These are phyloP conservation scores for Drosophila pectinifera DNA, from an alignment of 1,140 invertebrate species.

Conservation along the genomic window DNA sequence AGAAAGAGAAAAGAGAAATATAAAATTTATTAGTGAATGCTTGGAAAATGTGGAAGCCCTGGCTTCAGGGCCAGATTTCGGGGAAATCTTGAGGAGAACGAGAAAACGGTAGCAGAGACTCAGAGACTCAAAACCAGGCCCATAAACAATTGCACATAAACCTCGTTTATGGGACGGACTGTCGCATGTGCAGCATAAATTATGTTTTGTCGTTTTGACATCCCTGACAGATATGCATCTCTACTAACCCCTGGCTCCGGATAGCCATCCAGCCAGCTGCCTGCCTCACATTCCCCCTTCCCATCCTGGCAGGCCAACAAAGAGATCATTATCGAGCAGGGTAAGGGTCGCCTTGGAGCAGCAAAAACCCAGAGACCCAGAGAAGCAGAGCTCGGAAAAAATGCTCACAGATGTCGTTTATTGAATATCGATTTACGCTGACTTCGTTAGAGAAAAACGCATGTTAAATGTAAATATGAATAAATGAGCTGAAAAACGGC, in stretches of 20 bases:
- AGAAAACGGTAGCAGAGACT: conserved; percentile 45
- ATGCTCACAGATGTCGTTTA: conserved; percentile 84
- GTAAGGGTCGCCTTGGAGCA: conserved; percentile 48
- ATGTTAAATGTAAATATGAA: conserved; percentile 84
- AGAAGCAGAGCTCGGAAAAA: conserved; percentile 43
- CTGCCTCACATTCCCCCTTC: conserved; percentile 21
- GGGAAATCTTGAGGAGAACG: conserved; percentile 19
- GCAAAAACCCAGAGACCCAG: conserved; percentile 16
- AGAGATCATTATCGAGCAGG: conserved; percentile 76
- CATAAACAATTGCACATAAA: conserved; percentile 61
- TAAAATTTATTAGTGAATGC: conserved; percentile 52
- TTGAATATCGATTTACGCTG: conserved; percentile 83
- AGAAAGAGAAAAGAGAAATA: conserved; percentile 47
- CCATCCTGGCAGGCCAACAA: conserved; percentile 48
- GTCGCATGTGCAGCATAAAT: conserved; percentile 76
- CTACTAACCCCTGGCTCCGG: conserved; percentile 44
- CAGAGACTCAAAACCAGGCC: conserved; percentile 38
- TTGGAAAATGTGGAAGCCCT: conserved; percentile 43
- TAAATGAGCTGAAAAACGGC: conserved; percentile 77
- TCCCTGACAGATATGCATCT: conserved; percentile 78
- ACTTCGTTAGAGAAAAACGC: conserved; percentile 77
- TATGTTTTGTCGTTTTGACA: conserved; percentile 75
- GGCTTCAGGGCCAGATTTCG: conserved; percentile 16
- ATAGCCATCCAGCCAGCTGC: conserved; percentile 36
- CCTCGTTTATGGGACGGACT: conserved; percentile 54